phyloP scores from a whole-genome alignment of 23 tunicate species.

The Ciona savignyi region DNA sequence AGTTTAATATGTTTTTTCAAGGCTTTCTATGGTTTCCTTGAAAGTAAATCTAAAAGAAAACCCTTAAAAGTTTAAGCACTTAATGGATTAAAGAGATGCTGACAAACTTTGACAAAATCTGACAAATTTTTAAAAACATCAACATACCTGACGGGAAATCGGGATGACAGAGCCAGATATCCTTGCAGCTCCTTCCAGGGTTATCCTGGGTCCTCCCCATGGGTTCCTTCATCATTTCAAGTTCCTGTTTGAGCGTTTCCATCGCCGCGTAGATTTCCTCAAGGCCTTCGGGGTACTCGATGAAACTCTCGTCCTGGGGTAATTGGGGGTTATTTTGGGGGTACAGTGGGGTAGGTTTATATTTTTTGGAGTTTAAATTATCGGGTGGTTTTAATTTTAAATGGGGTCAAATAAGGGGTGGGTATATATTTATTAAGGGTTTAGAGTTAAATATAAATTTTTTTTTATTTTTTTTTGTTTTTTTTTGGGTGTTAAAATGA shows the following conservation, averaged over 20 bases:
- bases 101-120: conserved; percentile 58
- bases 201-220: conserved; percentile 80
- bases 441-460: too few relatives aligned
- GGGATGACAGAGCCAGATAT: conserved; percentile 89
- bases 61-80: conserved; percentile 71
- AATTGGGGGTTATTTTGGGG: too few relatives aligned
- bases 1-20: conserved; percentile 84
- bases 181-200: conserved; percentile 94
- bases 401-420: too few relatives aligned
- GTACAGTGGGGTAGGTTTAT: too few relatives aligned
- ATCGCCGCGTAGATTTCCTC: conserved; percentile 81
- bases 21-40: conserved; percentile 78
- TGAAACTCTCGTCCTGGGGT: conserved; percentile 9
- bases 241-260: conserved; percentile 71
- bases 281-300: conserved; percentile 65
- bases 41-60: too few relatives aligned
- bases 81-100: conserved; percentile 65
- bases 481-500: too few relatives aligned
- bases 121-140: conserved; percentile 35
- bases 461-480: too few relatives aligned
- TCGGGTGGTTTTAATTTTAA: not conserved
- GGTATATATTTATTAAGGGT: too few relatives aligned
- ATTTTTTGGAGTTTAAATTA: not conserved
- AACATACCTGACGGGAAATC: conserved; percentile 40
- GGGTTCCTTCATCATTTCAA: conserved; percentile 80